phyloP scores from a whole-genome alignment of 64 coral and sea anemone genomes.

The Trachythela sp. region DNA sequence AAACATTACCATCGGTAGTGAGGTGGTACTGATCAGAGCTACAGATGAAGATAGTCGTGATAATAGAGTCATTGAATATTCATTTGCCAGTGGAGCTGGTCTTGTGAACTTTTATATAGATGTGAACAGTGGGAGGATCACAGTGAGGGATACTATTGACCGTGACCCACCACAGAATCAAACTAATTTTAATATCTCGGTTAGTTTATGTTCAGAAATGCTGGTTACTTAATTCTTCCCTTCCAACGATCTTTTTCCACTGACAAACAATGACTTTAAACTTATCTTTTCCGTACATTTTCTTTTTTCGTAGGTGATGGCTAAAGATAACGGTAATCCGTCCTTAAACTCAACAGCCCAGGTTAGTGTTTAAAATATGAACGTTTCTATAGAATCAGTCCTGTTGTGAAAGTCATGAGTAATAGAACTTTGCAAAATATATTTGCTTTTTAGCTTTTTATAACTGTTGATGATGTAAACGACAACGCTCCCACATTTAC shows the following conservation, averaged over 20 bases:
- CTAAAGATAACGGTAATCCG: slow-evolving; percentile 59
- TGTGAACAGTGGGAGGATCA: slow-evolving; percentile 57
- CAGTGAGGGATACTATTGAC: slow-evolving; percentile 59
- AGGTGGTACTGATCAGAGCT: slow-evolving; percentile 59
- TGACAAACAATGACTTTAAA: no score
- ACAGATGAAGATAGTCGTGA: slow-evolving; percentile 45
- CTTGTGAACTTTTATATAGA: slow-evolving; percentile 80
- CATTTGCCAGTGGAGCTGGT: slow-evolving; percentile 61
- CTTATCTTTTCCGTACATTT: no score
- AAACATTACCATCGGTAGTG: slow-evolving; percentile 57
- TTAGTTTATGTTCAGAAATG: not conserved
- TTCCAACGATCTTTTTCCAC: no score
- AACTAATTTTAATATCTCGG: not conserved
- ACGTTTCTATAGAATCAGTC: not conserved
- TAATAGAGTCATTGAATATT: slow-evolving; percentile 56
- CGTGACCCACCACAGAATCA: slow-evolving; percentile 81
- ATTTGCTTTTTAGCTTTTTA: not conserved
- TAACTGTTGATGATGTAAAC: not conserved
- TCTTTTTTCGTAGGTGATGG: slow-evolving; percentile 52
- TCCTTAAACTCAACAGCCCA: slow-evolving; percentile 68
- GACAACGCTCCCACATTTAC: not conserved
- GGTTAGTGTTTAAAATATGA: slow-evolving; percentile 26
- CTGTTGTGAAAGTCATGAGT: no score
- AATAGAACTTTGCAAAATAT: no score
- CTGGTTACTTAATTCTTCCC: no score